Evolutionary conservation across 2,888 invertebrate species (phyloP), one percentile per base, ranked within the genome.

Genomic region (Neuroscelio doddi): DNA sequence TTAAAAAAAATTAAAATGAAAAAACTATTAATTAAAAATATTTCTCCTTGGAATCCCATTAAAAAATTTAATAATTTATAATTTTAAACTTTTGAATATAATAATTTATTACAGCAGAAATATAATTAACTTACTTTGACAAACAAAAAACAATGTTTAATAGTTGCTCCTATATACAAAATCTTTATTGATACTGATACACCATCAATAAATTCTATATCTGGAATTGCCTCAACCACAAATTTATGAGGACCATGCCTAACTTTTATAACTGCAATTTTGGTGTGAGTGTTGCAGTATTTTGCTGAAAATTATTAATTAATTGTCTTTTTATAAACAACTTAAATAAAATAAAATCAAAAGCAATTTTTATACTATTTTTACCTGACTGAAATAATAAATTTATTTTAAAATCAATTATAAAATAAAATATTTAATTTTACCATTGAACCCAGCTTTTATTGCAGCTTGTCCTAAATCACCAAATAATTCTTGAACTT

Each of bases 131-230:
- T 74, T 73, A 85, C 85, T 76, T 81, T 80, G 14, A 94, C 88
- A 77, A 90, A 93, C 71, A 89, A 89, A 77, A 92, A 93, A 83
- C 93, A 93, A 68, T 94, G 92, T 82, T 90, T 91, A 49, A 94
- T 86, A 10, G 94, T 93, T 1, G 93, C 94, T 15, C 93, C 93
- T 1, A 90, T 87, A 81, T 93, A 93, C 2, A 94, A 81, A 12
- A 91, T 92, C 46, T 87, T 88, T 16, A 93, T 81, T 49, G 85
- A 86, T 0, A 92, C 90, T 45, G 86, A 84, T 64, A 89, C 86
- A 17, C 88, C 88, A 7, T 89, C 90, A 34, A 94, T 86, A 75
- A 88, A 86, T n/a, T 87, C 91, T 46, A 94, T 87, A 71, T 90
- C 87, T 9, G 94, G 93, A 68, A 94, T 75, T 61, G 88, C 85